These are phyloP conservation scores for Thera britannica DNA, from an alignment of 2,888 invertebrate species.

Conservation along the genomic window DNA sequence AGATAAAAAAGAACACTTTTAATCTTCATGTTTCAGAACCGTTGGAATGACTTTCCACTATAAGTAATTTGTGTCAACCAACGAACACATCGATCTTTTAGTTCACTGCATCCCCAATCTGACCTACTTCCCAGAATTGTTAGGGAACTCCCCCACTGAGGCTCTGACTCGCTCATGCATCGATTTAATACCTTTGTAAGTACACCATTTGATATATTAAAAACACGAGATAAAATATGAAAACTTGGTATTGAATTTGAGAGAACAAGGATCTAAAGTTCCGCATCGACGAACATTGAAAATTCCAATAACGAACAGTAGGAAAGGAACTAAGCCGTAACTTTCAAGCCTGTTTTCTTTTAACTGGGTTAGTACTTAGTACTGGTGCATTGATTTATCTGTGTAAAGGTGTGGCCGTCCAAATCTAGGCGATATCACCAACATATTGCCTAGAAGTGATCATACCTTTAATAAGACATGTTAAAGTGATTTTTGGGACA, in stretches of 20 bases:
- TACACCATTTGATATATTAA: background rate
- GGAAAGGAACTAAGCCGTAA: background rate
- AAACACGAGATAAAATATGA: background rate
- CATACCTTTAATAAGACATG: background rate
- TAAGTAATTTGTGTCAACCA: slow-evolving; percentile 28
- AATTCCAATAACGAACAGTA: background rate
- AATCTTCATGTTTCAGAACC: slow-evolving; percentile 8
- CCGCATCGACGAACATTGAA: background rate
- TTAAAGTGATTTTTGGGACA: too few relatives aligned
- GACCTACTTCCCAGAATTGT: slow-evolving; percentile 51
- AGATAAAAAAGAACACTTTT: background rate
- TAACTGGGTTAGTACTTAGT: background rate
- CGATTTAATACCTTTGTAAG: slow-evolving; percentile 48
- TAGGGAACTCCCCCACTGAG: slow-evolving; percentile 44
- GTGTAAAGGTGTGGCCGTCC: too few relatives aligned
- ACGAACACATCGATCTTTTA: slow-evolving; percentile 41
- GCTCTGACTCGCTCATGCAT: slow-evolving; percentile 43
- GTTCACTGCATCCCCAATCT: slow-evolving; percentile 45
- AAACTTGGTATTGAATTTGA: too few relatives aligned
- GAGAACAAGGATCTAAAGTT: background rate
- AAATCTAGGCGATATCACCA: too few relatives aligned
- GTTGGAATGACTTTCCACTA: slow-evolving; percentile 10
- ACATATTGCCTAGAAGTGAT: too few relatives aligned
- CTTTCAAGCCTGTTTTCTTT: background rate
- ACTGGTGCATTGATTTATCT: background rate